phyloP scores from a whole-genome alignment of 2,888 invertebrate species.

The Parelbella ahira region DNA sequence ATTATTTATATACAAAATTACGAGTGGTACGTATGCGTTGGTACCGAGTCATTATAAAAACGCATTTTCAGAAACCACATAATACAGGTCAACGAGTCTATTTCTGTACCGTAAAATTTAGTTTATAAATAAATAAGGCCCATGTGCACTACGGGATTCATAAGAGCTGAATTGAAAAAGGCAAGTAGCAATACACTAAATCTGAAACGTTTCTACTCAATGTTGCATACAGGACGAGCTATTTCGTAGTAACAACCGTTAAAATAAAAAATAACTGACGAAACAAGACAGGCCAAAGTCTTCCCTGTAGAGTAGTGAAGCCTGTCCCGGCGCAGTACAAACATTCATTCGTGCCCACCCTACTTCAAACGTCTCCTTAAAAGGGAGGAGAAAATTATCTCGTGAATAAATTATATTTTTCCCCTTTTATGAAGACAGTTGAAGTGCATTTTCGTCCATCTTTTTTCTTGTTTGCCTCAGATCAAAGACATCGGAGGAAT shows the following conservation, averaged over 20 bases:
- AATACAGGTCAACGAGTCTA: no score
- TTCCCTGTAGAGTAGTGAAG: slow-evolving; percentile 30
- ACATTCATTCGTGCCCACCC: slow-evolving; percentile 65
- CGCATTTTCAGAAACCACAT: no score
- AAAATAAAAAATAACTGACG: slow-evolving; percentile 23
- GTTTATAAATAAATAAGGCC: no score
- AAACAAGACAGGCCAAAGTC: slow-evolving; percentile 30
- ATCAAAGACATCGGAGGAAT: slow-evolving; percentile 74
- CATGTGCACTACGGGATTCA: slow-evolving; percentile 9
- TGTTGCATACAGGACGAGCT: slow-evolving; percentile 21
- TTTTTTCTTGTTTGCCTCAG: slow-evolving; percentile 66
- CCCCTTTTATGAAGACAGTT: slow-evolving; percentile 77
- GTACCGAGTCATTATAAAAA: no score
- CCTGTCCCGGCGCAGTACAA: slow-evolving; percentile 44
- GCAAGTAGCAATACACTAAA: slow-evolving; percentile 15
- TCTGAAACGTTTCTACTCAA: slow-evolving; percentile 24
- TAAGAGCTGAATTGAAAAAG: slow-evolving; percentile 16
- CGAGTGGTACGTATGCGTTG: no score
- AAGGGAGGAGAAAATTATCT: slow-evolving; percentile 78
- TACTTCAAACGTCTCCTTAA: slow-evolving; percentile 66
- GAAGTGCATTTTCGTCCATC: slow-evolving; percentile 76
- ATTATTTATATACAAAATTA: no score
- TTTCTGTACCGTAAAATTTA: no score
- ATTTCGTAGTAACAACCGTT: slow-evolving; percentile 18
- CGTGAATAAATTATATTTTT: slow-evolving; percentile 80